Evolutionary conservation across 2,888 invertebrate genomes (phyloP), one percentile per base, ranked within the genome.

Genomic region (Melinaea marsaeus): DNA sequence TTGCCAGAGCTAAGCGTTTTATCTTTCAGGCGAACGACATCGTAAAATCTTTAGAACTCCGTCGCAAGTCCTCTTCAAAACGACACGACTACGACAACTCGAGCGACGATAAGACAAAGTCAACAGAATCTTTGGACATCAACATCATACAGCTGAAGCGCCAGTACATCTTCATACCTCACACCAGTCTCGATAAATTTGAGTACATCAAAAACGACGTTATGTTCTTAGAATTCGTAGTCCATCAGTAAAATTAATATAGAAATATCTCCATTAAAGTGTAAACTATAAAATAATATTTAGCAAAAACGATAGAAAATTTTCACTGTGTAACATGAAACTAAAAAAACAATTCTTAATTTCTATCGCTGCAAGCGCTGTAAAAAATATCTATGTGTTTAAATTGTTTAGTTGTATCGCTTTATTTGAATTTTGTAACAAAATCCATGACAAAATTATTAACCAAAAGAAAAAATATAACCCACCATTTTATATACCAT

Each of bases 91-190:
- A 82, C 72, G 88, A 88, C 70, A 79, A 80, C 1, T 71, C 66
- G 0, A 78, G 74, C 0, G 83, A 84, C 9, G 83, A 83, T 47
- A 80, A 72, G 69, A 77, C 67, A 61, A 79, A 71, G 56, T 86
- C 85, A 1, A 81, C 72, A 0, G 88, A 88, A 34, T 74, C 79
- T 0, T 69, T 88, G 45, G 87, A 88, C 75, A 83, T 83, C 73
- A 78, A 77, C 0, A 75, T 89, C 13, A 64, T 84, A 3, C 87
- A 87, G 69, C 70, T 88, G 65, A 90, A 89, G 70, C 78, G 91
- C 57, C 92, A 93, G 75, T 93, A 93, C 78, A 92, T 94, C 76
- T 94, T 94, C 79, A 92, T 94, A 65, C 94, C 94, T 0, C 94
- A 94, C 76, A 88, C 92, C 0, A 92, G 91, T 48, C 70, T 94